These are phyloP conservation scores for Parnassius smintheus DNA, from an alignment of 2,888 invertebrate species.

Conservation along the genomic window DNA sequence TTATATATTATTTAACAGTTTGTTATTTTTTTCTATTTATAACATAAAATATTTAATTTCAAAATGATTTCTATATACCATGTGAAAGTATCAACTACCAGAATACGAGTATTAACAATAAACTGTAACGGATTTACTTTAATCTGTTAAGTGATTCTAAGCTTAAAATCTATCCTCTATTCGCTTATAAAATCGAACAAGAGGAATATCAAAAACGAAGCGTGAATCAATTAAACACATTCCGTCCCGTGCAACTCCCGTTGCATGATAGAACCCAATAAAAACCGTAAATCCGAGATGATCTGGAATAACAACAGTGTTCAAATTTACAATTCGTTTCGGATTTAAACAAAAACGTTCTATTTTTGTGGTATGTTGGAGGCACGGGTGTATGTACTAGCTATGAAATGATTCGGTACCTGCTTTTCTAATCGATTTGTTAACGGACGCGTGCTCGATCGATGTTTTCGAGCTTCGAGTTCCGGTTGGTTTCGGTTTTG, in stretches of 20 bases:
- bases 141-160: constrained; percentile 32
- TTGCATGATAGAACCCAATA: constrained; percentile 70
- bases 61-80: no score
- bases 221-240: constrained; percentile 73
- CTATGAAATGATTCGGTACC: constrained; percentile 36
- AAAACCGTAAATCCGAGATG: constrained; percentile 69
- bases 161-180: constrained; percentile 20
- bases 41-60: no score
- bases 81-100: no score
- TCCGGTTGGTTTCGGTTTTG: constrained; percentile 59
- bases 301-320: constrained; percentile 72
- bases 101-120: no score
- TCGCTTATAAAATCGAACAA: constrained; percentile 58
- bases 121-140: constrained; percentile 27
- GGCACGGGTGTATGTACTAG: constrained; percentile 54
- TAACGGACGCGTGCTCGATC: constrained; percentile 67
- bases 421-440: constrained; percentile 68
- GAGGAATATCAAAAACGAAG: constrained; percentile 46
- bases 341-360: constrained; percentile 80
- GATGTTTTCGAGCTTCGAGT: constrained; percentile 45
- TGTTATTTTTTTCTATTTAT: no score
- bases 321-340: constrained; percentile 76
- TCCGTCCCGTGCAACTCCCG: constrained; percentile 51
- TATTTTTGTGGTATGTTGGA: constrained; percentile 70
- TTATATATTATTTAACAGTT: no score